These are phyloP conservation scores for Hydra vulgaris DNA, from an alignment of 30 jellyfish, hydroid and myxozoan genomes.

Conservation along the genomic window DNA sequence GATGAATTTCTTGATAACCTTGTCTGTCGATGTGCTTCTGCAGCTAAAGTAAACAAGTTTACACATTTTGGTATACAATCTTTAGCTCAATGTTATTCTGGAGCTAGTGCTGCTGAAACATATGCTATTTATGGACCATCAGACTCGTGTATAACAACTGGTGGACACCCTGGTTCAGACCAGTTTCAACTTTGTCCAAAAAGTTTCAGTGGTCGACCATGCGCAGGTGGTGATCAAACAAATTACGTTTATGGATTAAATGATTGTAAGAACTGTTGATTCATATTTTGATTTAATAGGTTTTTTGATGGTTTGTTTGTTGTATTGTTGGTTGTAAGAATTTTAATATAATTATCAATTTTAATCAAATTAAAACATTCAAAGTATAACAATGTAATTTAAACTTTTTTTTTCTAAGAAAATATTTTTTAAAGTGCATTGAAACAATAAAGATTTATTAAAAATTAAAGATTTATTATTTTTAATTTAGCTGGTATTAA, in stretches of 20 bases:
- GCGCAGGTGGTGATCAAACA: constrained; percentile 82
- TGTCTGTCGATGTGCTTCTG: constrained; percentile 81
- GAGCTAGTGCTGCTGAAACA: constrained; percentile 72
- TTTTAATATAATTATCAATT: background rate
- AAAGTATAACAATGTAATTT: too few species aligned
- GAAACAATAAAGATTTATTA: background rate
- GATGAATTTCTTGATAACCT: constrained; percentile 70
- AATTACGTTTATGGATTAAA: constrained; percentile 78
- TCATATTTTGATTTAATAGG: background rate
- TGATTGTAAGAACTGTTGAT: background rate
- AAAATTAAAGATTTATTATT: too few species aligned
- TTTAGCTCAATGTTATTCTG: constrained; percentile 66
- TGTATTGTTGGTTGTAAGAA: too few species aligned
- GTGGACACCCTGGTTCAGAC: constrained; percentile 68
- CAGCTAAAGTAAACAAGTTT: constrained; percentile 54
- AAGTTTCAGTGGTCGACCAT: constrained; percentile 36
- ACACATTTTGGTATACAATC: constrained; percentile 75
- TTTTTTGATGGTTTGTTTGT: too few species aligned
- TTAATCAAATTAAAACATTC: too few species aligned
- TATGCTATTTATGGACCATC: constrained; percentile 70
- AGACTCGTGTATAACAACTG: constrained; percentile 60
- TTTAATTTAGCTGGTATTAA: constrained; percentile 9
- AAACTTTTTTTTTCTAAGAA: too few species aligned
- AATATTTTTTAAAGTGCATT: too few species aligned
- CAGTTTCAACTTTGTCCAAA: constrained; percentile 44